These are phyloP conservation scores for Polypterus senegalus DNA, from an alignment of 2,113 vertebrate species.

Conservation along the genomic window DNA sequence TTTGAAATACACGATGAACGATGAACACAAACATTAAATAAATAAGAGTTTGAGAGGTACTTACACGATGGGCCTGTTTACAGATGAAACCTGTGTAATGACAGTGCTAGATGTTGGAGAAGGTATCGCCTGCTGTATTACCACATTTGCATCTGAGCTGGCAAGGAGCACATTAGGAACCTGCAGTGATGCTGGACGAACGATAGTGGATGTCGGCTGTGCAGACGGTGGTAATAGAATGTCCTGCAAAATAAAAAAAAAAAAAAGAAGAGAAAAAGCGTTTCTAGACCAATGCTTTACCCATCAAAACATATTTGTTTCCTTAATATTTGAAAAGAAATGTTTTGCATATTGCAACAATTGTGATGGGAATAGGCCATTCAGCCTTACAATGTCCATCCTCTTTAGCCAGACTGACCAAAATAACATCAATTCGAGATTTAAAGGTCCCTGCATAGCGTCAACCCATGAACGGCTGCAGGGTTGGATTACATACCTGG, in stretches of 20 bases:
- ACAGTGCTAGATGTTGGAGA: slow-evolving; percentile 98
- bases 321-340: no score
- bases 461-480: no score
- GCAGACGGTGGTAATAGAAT: slow-evolving; percentile 82
- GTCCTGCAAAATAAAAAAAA: slow-evolving; percentile 58
- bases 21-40: slow-evolving; percentile 21
- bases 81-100: slow-evolving; percentile 93
- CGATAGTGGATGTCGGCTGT: slow-evolving; percentile 88
- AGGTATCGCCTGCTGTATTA: slow-evolving; percentile 94
- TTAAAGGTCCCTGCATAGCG: no score
- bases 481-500: no score
- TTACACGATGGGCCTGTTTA: slow-evolving; percentile 96
- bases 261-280: no score
- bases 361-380: no score
- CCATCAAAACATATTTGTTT: no score
- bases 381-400: no score
- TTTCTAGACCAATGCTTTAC: no score
- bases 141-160: slow-evolving; percentile 89
- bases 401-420: no score
- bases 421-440: no score
- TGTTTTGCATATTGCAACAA: no score
- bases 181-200: slow-evolving; percentile 93
- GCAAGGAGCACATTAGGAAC: slow-evolving; percentile 95
- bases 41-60: slow-evolving; percentile 47
- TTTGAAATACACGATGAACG: neutral